Evolutionary conservation across 2,797 vertebrate species (phyloP).

Genomic region (Lepus townsendii): DNA sequence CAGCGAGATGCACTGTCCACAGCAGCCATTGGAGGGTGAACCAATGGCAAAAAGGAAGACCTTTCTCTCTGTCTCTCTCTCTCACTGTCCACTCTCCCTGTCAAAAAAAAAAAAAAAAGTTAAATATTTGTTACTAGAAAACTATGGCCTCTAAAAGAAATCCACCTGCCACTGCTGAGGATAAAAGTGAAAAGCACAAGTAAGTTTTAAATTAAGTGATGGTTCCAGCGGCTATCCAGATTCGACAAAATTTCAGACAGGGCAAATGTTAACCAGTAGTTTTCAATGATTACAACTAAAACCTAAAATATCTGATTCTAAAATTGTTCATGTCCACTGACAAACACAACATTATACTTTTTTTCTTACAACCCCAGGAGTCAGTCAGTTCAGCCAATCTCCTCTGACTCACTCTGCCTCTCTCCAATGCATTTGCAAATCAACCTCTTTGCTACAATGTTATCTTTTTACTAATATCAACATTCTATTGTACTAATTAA

Average conservation of each 20-base stretch:
- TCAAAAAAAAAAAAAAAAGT: too few relatives aligned
- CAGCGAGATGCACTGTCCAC: too few relatives aligned
- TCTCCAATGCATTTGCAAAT: not conserved
- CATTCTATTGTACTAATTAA: not conserved
- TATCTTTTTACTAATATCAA: not conserved
- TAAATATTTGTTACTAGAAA: slow-evolving; percentile 31
- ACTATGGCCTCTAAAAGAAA: slow-evolving; percentile 52
- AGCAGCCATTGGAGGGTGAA: too few relatives aligned
- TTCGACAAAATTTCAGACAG: not conserved
- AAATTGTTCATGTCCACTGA: not conserved
- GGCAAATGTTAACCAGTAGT: not conserved
- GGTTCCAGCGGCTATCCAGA: not conserved
- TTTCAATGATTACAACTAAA: slow-evolving; percentile 44
- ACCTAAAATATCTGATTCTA: not conserved
- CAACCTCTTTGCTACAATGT: not conserved
- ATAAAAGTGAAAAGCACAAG: slow-evolving; percentile 50
- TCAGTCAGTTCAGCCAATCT: not conserved
- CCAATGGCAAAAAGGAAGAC: too few relatives aligned
- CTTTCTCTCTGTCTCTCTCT: too few relatives aligned
- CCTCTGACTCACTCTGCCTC: not conserved
- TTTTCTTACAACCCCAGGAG: not conserved
- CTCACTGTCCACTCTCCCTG: too few relatives aligned
- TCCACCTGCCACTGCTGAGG: not conserved
- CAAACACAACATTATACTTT: not conserved
- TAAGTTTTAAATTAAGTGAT: slow-evolving; percentile 28